Evolutionary conservation across 2,797 vertebrate genomes (phyloP).

Genomic region (Bovichtus variegatus): DNA sequence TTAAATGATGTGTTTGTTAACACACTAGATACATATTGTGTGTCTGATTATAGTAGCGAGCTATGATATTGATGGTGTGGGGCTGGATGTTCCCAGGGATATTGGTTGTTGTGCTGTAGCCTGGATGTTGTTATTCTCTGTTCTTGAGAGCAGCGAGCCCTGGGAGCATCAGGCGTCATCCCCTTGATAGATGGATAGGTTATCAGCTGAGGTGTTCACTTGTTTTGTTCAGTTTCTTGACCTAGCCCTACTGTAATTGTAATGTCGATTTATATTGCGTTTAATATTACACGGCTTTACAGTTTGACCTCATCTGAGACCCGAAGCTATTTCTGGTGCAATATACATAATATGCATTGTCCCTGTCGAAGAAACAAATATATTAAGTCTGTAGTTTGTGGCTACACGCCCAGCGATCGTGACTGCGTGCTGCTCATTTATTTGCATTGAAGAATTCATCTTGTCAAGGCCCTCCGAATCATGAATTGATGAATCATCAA

Average conservation of each 20-base stretch:
- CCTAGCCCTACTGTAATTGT: neutral
- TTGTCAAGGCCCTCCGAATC: constrained; percentile 17
- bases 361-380: constrained; percentile 34
- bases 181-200: constrained; percentile 59
- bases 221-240: constrained; percentile 48
- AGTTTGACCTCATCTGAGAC: constrained; percentile 10
- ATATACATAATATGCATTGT: constrained; percentile 33
- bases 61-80: constrained; percentile 15
- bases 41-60: constrained; percentile 18
- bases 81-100: constrained; percentile 54
- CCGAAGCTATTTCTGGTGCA: constrained; percentile 23
- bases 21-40: neutral
- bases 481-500: constrained; percentile 38
- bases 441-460: constrained; percentile 24
- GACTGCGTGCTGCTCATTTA: constrained; percentile 12
- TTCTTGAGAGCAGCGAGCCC: constrained; percentile 53
- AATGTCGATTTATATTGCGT: constrained; percentile 20
- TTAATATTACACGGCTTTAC: constrained; percentile 20
- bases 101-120: constrained; percentile 61
- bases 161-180: constrained; percentile 50
- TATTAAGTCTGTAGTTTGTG: constrained; percentile 38
- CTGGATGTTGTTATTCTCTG: constrained; percentile 71
- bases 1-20: constrained; percentile 1
- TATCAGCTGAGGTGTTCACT: constrained; percentile 57
- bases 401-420: neutral